phyloP scores from a whole-genome alignment of 1,140 invertebrate species.

The Megalopta genalis region DNA sequence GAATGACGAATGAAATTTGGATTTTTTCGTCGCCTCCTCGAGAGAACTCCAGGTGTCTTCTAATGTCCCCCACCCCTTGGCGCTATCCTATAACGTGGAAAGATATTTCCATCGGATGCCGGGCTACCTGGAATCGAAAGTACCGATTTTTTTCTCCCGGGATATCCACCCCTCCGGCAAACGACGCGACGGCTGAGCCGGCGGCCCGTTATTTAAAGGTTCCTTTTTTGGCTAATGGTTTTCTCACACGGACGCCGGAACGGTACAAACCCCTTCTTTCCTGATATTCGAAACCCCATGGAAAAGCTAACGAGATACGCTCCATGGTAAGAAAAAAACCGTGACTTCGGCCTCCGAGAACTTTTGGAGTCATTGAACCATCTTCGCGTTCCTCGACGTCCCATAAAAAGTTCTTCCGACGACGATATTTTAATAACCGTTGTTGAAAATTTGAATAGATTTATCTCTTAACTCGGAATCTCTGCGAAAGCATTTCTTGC shows the following conservation, averaged over 20 bases:
- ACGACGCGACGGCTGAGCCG: constrained; percentile 32
- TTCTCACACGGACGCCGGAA: constrained; percentile 68
- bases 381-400: not conserved
- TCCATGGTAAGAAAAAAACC: constrained; percentile 30
- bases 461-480: too few species aligned
- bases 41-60: constrained; percentile 7
- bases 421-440: too few species aligned
- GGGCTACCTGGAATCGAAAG: constrained; percentile 72
- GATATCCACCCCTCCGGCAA: constrained; percentile 57
- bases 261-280: constrained; percentile 72
- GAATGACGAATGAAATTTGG: not conserved
- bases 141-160: constrained; percentile 66
- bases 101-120: constrained; percentile 38
- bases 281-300: constrained; percentile 56
- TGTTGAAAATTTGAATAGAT: too few species aligned
- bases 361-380: not conserved
- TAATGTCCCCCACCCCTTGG: not conserved
- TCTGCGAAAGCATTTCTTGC: too few species aligned
- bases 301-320: constrained; percentile 40
- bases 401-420: too few species aligned
- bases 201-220: constrained; percentile 71
- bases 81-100: constrained; percentile 22
- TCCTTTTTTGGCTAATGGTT: constrained; percentile 73
- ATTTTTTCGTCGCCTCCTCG: not conserved
- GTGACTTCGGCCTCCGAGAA: constrained; percentile 2